A percentile compares a stretch with the other conserved stretches of the same genome.
phyloP scores from a whole-genome alignment of 1,140 invertebrate species.

The Lepidurus packardi region DNA sequence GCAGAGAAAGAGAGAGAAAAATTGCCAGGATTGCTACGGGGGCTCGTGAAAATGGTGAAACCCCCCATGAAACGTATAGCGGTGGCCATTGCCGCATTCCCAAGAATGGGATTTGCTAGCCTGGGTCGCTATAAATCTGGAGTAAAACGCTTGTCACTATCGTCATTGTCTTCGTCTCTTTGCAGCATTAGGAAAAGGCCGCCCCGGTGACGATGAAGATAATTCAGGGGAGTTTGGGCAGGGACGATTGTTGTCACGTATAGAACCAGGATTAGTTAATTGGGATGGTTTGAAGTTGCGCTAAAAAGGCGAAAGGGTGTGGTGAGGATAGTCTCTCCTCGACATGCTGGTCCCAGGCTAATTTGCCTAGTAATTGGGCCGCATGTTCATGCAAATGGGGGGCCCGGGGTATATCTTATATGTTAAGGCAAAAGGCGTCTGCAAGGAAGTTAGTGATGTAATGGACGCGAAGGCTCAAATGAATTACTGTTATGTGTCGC shows the following conservation, averaged over 20 bases:
- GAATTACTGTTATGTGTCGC: too few species aligned
- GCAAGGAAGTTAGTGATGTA: neutral
- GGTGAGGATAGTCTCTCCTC: neutral
- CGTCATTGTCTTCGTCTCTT: neutral
- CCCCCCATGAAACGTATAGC: neutral
- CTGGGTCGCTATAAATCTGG: neutral
- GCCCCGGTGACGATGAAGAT: neutral
- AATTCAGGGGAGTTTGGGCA: neutral
- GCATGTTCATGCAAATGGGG: slow-evolving; percentile 9
- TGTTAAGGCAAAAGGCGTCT: neutral
- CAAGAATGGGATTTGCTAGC: neutral
- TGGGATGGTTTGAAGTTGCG: slow-evolving; percentile 3
- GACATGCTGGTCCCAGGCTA: neutral
- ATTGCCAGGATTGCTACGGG: neutral
- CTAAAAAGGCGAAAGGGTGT: neutral
- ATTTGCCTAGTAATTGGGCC: slow-evolving; percentile 21
- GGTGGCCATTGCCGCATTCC: neutral
- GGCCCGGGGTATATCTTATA: too few species aligned
- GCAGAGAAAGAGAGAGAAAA: neutral
- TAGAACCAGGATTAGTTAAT: slow-evolving; percentile 1
- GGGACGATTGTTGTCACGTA: neutral
- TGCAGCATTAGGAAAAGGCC: neutral
- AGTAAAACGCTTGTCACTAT: slow-evolving; percentile 8
- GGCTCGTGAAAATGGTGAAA: neutral
- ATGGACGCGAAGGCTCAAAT: too few species aligned